These are phyloP conservation scores for Turritopsis dohrnii DNA, from an alignment of 30 jellyfish, hydroid and myxozoan genomes.

Conservation along the genomic window DNA sequence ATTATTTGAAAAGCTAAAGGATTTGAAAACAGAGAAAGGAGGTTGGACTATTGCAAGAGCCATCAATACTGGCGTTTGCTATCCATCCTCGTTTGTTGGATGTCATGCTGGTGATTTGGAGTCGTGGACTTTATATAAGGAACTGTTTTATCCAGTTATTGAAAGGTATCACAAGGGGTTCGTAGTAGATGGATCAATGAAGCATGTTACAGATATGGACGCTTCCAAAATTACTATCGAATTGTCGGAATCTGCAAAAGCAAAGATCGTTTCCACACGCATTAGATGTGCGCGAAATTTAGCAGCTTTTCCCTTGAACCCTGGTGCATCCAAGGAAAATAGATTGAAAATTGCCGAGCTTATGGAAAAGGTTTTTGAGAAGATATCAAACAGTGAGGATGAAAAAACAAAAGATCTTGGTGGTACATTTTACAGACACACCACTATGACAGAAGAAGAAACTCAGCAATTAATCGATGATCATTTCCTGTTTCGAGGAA, in stretches of 20 bases:
- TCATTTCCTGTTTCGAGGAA: constrained; percentile 23
- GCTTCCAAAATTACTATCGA: constrained; percentile 12
- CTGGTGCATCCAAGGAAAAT: constrained; percentile 19
- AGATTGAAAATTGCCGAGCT: constrained; percentile 12
- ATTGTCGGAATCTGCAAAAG: constrained; percentile 17
- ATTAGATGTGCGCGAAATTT: constrained; percentile 28
- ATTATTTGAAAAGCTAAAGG: neutral
- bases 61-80: constrained; percentile 16
- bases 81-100: constrained; percentile 11
- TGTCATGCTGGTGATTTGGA: constrained; percentile 27
- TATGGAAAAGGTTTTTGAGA: constrained; percentile 19
- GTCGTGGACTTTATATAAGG: neutral
- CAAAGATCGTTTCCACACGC: constrained; percentile 14
- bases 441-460: neutral
- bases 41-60: constrained; percentile 28
- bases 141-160: constrained; percentile 8
- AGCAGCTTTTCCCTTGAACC: constrained; percentile 9
- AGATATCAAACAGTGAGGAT: constrained; percentile 1
- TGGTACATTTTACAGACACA: constrained; percentile 19
- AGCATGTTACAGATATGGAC: constrained; percentile 24
- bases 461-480: constrained; percentile 4
- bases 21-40: constrained; percentile 5
- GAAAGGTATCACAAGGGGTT: constrained; percentile 18
- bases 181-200: constrained; percentile 20
- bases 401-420: neutral